Evolutionary conservation across 2,113 vertebrate genomes (phyloP).

Genomic region (Tychaedon coryphoeus): DNA sequence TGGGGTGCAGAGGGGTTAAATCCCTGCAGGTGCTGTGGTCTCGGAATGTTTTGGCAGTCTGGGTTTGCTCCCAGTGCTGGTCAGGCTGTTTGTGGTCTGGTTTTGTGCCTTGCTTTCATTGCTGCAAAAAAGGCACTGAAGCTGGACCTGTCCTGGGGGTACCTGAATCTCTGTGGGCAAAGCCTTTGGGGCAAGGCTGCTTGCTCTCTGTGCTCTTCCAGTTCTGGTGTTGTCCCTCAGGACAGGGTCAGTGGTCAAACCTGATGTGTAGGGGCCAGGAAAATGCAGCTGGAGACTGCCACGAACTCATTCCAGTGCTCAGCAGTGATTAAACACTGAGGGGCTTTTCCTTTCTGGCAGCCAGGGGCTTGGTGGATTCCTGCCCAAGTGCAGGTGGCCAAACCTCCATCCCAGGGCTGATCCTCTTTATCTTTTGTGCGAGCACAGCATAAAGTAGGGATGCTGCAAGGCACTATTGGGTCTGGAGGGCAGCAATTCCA

Average conservation of each 20-base stretch:
- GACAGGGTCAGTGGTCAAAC: background rate
- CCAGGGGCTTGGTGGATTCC: background rate
- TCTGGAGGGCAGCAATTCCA: background rate
- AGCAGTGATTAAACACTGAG: background rate
- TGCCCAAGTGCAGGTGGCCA: background rate
- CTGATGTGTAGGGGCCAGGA: background rate
- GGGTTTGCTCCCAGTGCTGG: background rate
- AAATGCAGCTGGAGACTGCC: too few species aligned
- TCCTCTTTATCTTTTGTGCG: background rate
- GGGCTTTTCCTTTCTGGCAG: background rate
- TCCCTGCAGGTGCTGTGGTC: background rate
- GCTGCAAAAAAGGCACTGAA: background rate
- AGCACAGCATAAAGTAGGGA: background rate
- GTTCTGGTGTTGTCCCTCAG: background rate
- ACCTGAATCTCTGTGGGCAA: background rate
- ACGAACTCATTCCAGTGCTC: background rate
- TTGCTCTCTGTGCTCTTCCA: background rate
- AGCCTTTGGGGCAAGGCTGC: background rate
- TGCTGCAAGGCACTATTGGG: background rate
- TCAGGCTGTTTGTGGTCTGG: background rate
- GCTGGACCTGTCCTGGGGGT: background rate
- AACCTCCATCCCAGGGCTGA: background rate
- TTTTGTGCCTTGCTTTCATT: background rate
- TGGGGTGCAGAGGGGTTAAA: background rate
- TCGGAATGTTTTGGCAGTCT: rapidly evolving